Evolutionary conservation across 2,888 invertebrate genomes (phyloP).

Genomic region (Lamellibrachia satsuma): DNA sequence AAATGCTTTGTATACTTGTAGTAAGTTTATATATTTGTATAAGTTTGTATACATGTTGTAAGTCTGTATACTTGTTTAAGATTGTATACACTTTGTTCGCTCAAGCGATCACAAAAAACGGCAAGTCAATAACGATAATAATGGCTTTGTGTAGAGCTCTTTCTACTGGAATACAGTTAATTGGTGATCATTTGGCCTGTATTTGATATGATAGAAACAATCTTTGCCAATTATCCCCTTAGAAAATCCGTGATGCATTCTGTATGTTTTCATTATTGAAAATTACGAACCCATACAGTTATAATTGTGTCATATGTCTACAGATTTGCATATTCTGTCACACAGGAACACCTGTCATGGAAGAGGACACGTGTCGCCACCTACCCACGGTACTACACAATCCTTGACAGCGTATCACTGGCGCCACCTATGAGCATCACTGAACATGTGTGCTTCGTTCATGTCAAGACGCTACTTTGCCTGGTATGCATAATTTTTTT

Average conservation of each 20-base stretch:
- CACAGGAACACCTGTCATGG: constrained; percentile 40
- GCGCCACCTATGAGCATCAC: constrained; percentile 19
- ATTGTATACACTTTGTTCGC: too few relatives aligned
- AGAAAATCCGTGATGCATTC: not conserved
- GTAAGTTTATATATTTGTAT: too few relatives aligned
- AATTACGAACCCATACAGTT: not conserved
- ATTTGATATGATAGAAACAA: not conserved
- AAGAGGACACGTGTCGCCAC: constrained; percentile 37
- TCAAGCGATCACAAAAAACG: too few relatives aligned
- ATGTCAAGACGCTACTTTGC: constrained; percentile 39
- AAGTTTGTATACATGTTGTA: too few relatives aligned
- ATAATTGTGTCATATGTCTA: not conserved
- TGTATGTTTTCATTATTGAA: not conserved
- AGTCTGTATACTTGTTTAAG: too few relatives aligned
- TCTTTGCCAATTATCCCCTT: not conserved
- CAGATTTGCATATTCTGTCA: too few relatives aligned
- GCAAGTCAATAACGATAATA: too few relatives aligned
- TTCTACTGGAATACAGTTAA: too few relatives aligned
- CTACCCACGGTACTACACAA: constrained; percentile 43
- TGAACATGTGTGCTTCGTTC: constrained; percentile 7
- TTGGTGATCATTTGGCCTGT: not conserved
- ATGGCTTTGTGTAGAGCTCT: too few relatives aligned
- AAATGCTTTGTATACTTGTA: too few relatives aligned
- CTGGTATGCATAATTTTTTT: constrained; percentile 37
- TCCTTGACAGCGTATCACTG: constrained; percentile 39